Conservation (phyloP, 2,113 vertebrate genomes). For the Chaetura pelagica region DNA sequence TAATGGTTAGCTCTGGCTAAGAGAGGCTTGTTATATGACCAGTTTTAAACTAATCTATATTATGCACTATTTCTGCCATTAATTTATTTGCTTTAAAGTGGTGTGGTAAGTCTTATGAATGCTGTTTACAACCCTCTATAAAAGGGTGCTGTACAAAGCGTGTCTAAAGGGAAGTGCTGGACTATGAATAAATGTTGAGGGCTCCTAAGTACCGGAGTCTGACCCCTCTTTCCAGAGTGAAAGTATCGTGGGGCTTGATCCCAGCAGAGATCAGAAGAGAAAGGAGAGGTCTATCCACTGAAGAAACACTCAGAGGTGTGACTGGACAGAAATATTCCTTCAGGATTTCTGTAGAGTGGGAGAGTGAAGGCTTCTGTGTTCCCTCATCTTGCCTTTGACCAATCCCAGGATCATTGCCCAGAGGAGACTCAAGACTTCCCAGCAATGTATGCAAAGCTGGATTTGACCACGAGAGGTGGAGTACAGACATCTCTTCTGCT, state of each 20-base stretch:
- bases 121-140: background rate
- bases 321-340: accelerated
- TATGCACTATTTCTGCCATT: background rate
- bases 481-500: background rate
- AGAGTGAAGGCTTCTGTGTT: background rate
- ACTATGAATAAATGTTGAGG: background rate
- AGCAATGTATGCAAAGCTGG: background rate
- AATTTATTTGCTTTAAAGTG: background rate
- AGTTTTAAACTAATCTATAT: background rate
- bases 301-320: background rate
- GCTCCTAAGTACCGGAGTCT: background rate
- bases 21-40: background rate
- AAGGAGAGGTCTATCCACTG: background rate
- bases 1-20: background rate
- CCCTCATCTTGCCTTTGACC: background rate
- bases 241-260: background rate
- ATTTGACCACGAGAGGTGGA: background rate
- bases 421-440: background rate
- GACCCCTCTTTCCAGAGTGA: background rate
- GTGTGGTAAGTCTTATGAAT: background rate
- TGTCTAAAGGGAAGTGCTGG: background rate
- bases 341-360: background rate
- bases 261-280: background rate
- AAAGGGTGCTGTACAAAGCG: background rate
- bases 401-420: background rate